Conservation (phyloP, 2,113 vertebrate genomes). For the Pangasianodon hypophthalmus region DNA sequence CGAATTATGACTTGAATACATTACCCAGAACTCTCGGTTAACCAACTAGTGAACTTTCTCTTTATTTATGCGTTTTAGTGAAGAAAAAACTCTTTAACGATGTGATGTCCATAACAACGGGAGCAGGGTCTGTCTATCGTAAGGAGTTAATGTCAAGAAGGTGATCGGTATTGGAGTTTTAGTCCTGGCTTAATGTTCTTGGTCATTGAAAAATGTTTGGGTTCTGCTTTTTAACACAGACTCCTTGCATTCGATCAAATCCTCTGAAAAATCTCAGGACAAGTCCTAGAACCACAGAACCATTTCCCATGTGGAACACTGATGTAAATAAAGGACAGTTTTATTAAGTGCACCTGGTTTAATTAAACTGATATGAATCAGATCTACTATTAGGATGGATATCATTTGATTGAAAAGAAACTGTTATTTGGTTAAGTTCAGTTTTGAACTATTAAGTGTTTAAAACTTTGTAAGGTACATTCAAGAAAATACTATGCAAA, state of each 20-base stretch:
- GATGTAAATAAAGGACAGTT: not conserved
- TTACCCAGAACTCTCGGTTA: not conserved
- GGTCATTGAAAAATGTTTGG: constrained; percentile 5
- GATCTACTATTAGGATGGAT: not conserved
- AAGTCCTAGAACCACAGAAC: not conserved
- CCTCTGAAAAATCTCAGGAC: not conserved
- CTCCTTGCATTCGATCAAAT: constrained; percentile 26
- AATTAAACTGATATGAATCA: not conserved
- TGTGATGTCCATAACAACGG: constrained; percentile 1
- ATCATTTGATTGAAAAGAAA: not conserved
- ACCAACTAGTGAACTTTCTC: not conserved
- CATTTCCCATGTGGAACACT: not conserved
- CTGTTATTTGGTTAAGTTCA: not conserved
- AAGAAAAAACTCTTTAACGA: not conserved
- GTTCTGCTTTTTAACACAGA: constrained; percentile 19
- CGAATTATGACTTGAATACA: not conserved
- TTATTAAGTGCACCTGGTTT: constrained; percentile 5
- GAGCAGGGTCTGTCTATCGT: not conserved
- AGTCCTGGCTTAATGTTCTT: not conserved
- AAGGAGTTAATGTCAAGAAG: not conserved
- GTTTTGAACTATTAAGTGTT: not conserved
- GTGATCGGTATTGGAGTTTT: not conserved
- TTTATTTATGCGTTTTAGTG: not conserved
- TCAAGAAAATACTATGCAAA: not conserved
- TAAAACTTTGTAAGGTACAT: not conserved